These are phyloP conservation scores for Heliconius hermathena DNA, from an alignment of 1,140 invertebrate genomes.

Conservation along the genomic window DNA sequence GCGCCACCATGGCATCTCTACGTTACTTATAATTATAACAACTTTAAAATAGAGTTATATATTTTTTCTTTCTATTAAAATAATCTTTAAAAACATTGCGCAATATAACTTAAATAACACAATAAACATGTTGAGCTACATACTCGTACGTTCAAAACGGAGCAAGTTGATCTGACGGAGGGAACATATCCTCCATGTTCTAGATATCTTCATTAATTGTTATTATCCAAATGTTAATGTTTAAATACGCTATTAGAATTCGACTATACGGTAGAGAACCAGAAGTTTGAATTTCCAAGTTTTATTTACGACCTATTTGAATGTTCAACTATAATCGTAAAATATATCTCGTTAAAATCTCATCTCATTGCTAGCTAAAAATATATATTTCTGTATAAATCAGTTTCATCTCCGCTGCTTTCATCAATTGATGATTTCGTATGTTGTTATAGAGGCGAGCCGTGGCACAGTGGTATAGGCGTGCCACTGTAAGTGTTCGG, in stretches of 20 bases:
- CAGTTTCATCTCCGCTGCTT: background rate
- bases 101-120: background rate
- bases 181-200: slow-evolving; percentile 19
- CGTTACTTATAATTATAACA: too few species aligned
- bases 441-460: background rate
- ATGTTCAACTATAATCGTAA: background rate
- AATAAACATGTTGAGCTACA: background rate
- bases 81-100: background rate
- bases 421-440: background rate
- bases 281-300: background rate
- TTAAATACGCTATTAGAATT: background rate
- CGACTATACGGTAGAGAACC: background rate
- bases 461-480: too few species aligned
- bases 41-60: too few species aligned
- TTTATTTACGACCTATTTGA: background rate
- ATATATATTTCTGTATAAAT: background rate
- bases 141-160: background rate
- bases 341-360: background rate
- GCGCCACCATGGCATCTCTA: too few species aligned
- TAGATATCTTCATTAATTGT: slow-evolving; percentile 18
- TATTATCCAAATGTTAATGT: background rate
- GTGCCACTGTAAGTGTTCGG: too few species aligned
- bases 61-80: too few species aligned
- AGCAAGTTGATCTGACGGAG: slow-evolving; percentile 9
- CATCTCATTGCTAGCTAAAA: background rate